Conservation (phyloP, 35 echinoderm and acorn worm genomes). For the Heliocidaris tuberculata region DNA sequence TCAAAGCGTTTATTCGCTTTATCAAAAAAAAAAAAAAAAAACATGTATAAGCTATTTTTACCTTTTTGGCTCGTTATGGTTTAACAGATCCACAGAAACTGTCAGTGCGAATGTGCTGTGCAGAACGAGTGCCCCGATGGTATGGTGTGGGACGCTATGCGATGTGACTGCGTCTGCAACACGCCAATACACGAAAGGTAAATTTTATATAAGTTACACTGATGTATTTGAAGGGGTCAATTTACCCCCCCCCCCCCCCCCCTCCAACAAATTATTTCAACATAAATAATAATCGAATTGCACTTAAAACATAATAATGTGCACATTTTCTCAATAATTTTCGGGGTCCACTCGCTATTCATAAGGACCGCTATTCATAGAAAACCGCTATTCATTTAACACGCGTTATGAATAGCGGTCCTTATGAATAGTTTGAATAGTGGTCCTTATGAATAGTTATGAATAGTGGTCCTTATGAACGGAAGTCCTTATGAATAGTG, state of each 20-base stretch:
- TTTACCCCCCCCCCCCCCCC: not conserved
- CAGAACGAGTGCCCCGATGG: constrained; percentile 39
- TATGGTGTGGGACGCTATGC: constrained; percentile 57
- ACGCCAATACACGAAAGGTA: constrained; percentile 54
- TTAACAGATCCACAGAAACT: constrained; percentile 49
- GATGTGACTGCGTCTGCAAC: constrained; percentile 62
- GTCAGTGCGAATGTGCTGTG: constrained; percentile 61
- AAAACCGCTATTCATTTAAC: too few relatives aligned
- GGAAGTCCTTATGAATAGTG: too few relatives aligned
- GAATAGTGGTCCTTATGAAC: too few relatives aligned
- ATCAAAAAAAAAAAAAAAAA: too few relatives aligned
- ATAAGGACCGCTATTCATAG: too few relatives aligned
- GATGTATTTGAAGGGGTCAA: not conserved
- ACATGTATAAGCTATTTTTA: too few relatives aligned
- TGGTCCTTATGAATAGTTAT: too few relatives aligned
- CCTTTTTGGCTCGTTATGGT: too few relatives aligned
- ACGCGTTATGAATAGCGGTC: too few relatives aligned
- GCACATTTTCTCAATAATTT: not conserved
- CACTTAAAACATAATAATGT: not conserved
- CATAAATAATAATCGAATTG: not conserved
- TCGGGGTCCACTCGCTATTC: too few relatives aligned
- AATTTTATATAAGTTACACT: not conserved
- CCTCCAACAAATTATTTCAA: not conserved
- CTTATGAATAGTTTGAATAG: too few relatives aligned
- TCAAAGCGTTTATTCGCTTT: too few relatives aligned